phyloP scores from a whole-genome alignment of 2,797 vertebrate species.

The Sitta carolinensis region DNA sequence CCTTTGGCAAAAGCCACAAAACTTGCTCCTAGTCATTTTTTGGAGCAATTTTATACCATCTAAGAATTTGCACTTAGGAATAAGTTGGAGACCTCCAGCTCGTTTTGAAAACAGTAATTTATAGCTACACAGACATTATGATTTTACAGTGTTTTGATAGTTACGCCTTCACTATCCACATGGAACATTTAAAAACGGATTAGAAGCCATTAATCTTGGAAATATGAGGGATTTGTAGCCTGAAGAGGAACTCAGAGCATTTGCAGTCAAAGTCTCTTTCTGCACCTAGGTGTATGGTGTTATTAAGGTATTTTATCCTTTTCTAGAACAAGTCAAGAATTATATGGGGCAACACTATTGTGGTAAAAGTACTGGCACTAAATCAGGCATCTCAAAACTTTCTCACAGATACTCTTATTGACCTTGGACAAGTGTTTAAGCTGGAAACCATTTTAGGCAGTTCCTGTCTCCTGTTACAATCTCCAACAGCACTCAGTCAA shows the following conservation, averaged over 20 bases:
- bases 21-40: not conserved
- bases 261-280: not conserved
- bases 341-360: not conserved
- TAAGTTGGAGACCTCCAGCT: constrained; percentile 65
- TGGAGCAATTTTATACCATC: not conserved
- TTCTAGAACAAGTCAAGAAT: not conserved
- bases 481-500: not conserved
- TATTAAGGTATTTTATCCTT: not conserved
- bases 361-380: not conserved
- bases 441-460: not conserved
- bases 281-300: not conserved
- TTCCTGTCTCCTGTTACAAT: not conserved
- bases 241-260: not conserved
- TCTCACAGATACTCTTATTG: not conserved
- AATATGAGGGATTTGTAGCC: constrained; percentile 32
- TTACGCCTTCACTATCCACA: constrained; percentile 67
- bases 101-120: constrained; percentile 64
- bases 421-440: not conserved
- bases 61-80: constrained; percentile 50
- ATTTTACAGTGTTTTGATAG: constrained; percentile 71
- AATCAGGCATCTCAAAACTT: not conserved
- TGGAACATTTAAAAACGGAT: constrained; percentile 67
- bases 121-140: constrained; percentile 65
- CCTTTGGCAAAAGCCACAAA: not conserved
- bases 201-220: constrained; percentile 58